Conservation (phyloP, 2,797 vertebrate species). For the Centropyge bicolor region DNA sequence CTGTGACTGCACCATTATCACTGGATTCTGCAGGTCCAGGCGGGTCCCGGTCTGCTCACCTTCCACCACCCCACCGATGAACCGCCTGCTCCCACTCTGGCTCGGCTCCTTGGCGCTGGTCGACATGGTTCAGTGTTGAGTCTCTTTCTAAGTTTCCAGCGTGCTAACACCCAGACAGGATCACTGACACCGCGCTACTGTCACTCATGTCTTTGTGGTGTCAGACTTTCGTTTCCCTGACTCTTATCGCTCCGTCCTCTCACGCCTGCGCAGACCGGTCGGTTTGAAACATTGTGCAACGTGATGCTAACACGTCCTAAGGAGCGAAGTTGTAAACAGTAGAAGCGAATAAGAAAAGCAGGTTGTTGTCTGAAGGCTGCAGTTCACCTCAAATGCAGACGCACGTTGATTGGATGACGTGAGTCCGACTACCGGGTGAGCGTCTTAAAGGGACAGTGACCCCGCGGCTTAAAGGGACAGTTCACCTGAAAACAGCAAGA, state of each 20-base stretch:
- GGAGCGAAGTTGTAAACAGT: constrained; percentile 39
- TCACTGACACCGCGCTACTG: neutral
- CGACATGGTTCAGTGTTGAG: constrained; percentile 59
- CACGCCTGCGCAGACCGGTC: constrained; percentile 50
- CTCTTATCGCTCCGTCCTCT: constrained; percentile 2
- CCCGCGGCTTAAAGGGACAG: constrained; percentile 50
- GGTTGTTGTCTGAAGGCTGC: constrained; percentile 9
- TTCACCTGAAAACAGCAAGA: constrained; percentile 13
- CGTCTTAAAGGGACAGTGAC: constrained; percentile 72
- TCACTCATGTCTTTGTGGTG: neutral
- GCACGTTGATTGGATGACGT: neutral
- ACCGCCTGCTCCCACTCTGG: constrained; percentile 79
- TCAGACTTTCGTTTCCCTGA: neutral
- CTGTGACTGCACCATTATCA: no score
- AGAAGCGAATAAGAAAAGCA: neutral
- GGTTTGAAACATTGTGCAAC: neutral
- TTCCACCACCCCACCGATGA: constrained; percentile 95
- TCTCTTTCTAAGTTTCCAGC: neutral
- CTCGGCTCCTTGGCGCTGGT: constrained; percentile 36
- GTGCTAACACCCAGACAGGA: neutral
- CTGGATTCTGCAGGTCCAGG: neutral
- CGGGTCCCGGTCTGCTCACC: constrained; percentile 82
- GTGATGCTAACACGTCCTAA: neutral
- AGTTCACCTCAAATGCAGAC: constrained; percentile 11
- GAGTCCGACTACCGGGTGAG: constrained; percentile 44